Conservation (phyloP, 2,888 invertebrate species). For the Trileptium ribeirensis region DNA sequence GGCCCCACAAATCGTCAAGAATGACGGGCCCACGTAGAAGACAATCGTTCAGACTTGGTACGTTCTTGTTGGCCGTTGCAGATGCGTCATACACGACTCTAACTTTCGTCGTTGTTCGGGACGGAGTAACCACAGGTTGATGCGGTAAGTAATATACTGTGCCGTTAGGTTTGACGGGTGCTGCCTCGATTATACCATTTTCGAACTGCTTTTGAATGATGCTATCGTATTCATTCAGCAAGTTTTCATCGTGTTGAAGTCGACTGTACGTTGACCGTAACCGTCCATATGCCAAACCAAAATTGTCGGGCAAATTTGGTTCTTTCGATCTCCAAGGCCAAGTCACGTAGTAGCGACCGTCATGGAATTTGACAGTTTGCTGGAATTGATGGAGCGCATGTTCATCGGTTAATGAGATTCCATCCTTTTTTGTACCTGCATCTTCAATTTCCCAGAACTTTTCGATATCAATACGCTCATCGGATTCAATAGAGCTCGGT, state of each 20-base stretch:
- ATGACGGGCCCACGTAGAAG: too few species aligned
- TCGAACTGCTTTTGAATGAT: conserved; percentile 21
- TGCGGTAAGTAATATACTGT: conserved; percentile 32
- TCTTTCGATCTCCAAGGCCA: background rate
- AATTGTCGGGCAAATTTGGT: background rate
- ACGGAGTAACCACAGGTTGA: conserved; percentile 28
- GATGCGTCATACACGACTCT: too few species aligned
- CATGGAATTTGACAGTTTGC: background rate
- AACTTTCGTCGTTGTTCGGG: conserved; percentile 33
- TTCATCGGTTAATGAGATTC: background rate
- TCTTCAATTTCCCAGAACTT: background rate
- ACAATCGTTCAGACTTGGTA: too few species aligned
- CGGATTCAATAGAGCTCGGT: background rate
- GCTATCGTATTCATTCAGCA: conserved; percentile 19
- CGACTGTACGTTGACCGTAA: background rate
- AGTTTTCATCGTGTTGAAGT: background rate
- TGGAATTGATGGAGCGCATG: background rate
- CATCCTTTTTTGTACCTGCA: background rate
- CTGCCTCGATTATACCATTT: conserved; percentile 24
- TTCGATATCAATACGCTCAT: too few species aligned
- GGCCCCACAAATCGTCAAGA: conserved; percentile 24
- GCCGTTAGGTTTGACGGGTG: background rate
- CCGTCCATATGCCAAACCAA: background rate
- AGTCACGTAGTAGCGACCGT: background rate
- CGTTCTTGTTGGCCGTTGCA: too few species aligned